Conservation (phyloP, 2,797 vertebrate genomes). For the Enteromius trimaculatus region DNA sequence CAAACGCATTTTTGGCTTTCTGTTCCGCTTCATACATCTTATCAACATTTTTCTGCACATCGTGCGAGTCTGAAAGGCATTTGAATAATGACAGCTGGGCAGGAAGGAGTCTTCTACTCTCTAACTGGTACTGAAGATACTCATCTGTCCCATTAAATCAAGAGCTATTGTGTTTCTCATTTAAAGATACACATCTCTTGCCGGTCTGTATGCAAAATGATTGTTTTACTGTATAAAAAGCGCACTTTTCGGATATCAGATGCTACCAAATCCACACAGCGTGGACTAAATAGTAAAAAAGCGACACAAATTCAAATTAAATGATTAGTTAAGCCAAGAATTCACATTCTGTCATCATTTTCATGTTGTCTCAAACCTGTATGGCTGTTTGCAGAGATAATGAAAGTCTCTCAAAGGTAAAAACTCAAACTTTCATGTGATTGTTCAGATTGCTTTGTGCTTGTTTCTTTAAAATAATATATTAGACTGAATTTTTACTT, state of each 20-base stretch:
- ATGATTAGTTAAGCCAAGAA: neutral
- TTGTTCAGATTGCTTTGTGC: neutral
- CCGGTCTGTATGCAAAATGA: slow-evolving; percentile 13
- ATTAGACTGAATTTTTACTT: neutral
- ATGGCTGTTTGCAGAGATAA: neutral
- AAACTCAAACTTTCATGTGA: neutral
- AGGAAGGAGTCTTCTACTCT: slow-evolving; percentile 34
- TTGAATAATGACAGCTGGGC: slow-evolving; percentile 48
- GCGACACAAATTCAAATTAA: neutral
- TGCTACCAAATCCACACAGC: neutral
- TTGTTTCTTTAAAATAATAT: neutral
- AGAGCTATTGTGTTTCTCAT: slow-evolving; percentile 50
- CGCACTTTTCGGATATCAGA: slow-evolving; percentile 6
- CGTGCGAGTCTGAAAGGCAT: slow-evolving; percentile 32
- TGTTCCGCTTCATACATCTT: slow-evolving; percentile 36
- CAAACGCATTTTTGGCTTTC: slow-evolving; percentile 34
- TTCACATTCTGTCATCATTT: neutral
- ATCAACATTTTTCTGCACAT: slow-evolving; percentile 39
- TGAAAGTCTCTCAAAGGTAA: neutral
- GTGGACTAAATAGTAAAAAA: neutral
- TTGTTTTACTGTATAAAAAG: slow-evolving; percentile 17
- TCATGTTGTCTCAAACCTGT: neutral
- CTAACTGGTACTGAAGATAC: slow-evolving; percentile 33
- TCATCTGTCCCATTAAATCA: slow-evolving; percentile 48
- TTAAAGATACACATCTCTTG: slow-evolving; percentile 45